These are phyloP conservation scores for Penaeus vannamei DNA, from an alignment of 1,140 invertebrate species.

Conservation along the genomic window DNA sequence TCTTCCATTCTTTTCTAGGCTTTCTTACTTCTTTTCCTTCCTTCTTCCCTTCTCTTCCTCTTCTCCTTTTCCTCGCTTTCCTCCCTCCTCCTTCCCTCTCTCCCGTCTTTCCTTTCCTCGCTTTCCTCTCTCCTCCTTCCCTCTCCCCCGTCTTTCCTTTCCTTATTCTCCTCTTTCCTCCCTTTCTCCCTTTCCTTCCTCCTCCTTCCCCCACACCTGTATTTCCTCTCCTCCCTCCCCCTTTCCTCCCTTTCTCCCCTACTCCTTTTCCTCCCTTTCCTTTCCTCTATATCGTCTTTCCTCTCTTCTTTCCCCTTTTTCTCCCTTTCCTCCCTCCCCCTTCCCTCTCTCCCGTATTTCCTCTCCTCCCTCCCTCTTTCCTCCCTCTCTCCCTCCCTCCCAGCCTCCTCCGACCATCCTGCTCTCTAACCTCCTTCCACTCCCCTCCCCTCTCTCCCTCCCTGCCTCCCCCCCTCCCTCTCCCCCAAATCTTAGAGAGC, in stretches of 20 bases:
- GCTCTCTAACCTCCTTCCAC: not conserved
- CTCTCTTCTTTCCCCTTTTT: not conserved
- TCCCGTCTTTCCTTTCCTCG: too few species aligned
- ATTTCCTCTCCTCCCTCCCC: too few species aligned
- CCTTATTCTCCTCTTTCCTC: too few species aligned
- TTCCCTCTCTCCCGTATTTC: not conserved
- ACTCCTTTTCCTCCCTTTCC: not conserved
- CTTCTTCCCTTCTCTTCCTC: not conserved
- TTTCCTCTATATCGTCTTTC: not conserved
- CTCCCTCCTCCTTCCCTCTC: too few species aligned
- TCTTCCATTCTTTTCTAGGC: too few species aligned
- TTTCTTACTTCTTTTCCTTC: too few species aligned
- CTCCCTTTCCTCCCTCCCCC: not conserved
- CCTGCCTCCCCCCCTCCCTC: not conserved
- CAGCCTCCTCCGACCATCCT: not conserved
- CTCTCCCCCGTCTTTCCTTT: too few species aligned
- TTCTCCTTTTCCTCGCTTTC: not conserved
- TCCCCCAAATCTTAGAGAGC: too few species aligned
- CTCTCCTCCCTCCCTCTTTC: not conserved
- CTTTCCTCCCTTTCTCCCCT: not conserved
- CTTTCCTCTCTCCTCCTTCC: too few species aligned
- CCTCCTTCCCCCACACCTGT: too few species aligned
- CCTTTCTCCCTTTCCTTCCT: too few species aligned
- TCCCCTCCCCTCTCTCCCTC: not conserved
- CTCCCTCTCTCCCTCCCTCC: too few species aligned